These are phyloP conservation scores for Pristionchus maxplancki DNA, from an alignment of 2,888 invertebrate genomes.

Conservation along the genomic window DNA sequence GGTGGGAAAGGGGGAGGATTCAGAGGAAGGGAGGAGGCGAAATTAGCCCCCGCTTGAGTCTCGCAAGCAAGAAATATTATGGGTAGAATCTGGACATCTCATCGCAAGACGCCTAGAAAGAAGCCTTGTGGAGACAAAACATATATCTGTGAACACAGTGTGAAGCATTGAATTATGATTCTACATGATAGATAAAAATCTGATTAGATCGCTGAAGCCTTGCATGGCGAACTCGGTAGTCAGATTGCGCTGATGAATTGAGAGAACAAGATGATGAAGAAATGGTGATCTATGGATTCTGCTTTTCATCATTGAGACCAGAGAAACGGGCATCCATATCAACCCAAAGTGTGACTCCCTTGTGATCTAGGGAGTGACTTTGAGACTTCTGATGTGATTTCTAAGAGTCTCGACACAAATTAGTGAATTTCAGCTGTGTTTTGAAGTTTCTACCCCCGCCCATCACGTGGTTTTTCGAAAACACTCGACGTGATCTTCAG, in stretches of 20 bases:
- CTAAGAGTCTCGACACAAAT: neutral
- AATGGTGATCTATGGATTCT: neutral
- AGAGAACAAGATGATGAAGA: neutral
- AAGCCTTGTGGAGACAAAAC: neutral
- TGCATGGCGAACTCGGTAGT: neutral
- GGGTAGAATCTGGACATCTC: too few relatives aligned
- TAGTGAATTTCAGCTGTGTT: neutral
- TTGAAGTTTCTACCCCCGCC: neutral
- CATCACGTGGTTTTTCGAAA: neutral
- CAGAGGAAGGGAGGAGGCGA: neutral
- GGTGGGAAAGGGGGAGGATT: neutral
- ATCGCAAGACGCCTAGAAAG: too few relatives aligned
- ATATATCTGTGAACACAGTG: neutral
- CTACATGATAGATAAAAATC: neutral
- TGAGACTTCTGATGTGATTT: neutral
- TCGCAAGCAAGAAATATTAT: neutral
- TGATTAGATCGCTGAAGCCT: neutral
- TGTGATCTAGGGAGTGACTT: neutral
- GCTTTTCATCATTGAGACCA: neutral
- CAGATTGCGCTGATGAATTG: neutral
- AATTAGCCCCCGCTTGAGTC: neutral
- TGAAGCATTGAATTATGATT: neutral
- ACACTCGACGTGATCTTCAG: neutral
- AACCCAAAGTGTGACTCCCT: neutral
- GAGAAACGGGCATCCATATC: neutral